Conservation (phyloP, 2,113 vertebrate genomes). For the Limnothrissa miodon region DNA sequence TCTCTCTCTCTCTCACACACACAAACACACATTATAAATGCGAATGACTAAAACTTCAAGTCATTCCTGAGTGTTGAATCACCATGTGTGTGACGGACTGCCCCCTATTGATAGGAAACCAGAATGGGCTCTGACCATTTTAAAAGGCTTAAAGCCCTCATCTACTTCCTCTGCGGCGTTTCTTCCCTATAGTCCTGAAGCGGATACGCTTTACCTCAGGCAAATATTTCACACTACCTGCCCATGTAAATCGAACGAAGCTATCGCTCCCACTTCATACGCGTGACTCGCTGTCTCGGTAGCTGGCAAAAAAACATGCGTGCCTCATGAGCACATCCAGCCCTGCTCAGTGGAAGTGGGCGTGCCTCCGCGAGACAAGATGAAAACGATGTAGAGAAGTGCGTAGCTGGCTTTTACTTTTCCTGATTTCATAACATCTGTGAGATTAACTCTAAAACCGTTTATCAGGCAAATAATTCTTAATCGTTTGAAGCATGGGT, state of each 20-base stretch:
- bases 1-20: neutral
- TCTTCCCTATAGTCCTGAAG: neutral
- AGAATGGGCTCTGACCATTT: constrained; percentile 52
- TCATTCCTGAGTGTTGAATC: constrained; percentile 39
- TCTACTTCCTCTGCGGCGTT: neutral
- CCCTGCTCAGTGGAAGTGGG: constrained; percentile 67
- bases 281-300: constrained; percentile 15
- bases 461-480: neutral
- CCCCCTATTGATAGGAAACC: constrained; percentile 66
- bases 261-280: neutral
- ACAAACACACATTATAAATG: constrained; percentile 24
- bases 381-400: constrained; percentile 66
- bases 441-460: constrained; percentile 14
- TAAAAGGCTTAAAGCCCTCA: constrained; percentile 40
- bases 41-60: constrained; percentile 54
- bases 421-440: constrained; percentile 46
- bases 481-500: neutral
- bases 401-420: constrained; percentile 68
- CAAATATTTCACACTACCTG: neutral
- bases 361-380: constrained; percentile 66
- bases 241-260: neutral
- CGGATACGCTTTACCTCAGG: neutral
- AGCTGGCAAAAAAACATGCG: constrained; percentile 33
- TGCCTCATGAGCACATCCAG: constrained; percentile 31
- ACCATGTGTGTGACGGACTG: constrained; percentile 46